phyloP scores from a whole-genome alignment of 2,113 vertebrate species.

The Corydoras maculifer region DNA sequence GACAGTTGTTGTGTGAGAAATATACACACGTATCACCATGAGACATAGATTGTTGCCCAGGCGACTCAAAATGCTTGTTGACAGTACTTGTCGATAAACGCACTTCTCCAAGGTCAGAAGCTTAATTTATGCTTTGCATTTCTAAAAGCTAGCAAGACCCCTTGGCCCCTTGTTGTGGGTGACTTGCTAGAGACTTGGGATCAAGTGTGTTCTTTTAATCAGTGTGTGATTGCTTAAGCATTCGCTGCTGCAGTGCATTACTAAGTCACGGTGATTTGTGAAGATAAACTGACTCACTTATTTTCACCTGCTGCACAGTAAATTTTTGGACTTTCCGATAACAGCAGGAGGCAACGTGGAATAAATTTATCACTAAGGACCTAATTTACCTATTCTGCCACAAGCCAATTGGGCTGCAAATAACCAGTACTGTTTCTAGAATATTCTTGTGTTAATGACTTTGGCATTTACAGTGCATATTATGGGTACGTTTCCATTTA shows the following conservation, averaged over 20 bases:
- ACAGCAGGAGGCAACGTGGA: background rate
- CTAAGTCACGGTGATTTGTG: background rate
- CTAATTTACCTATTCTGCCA: constrained; percentile 11
- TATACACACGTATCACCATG: too few species aligned
- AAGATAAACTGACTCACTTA: background rate
- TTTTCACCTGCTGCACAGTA: background rate
- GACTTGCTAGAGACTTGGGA: background rate
- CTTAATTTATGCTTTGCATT: background rate
- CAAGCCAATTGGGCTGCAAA: background rate
- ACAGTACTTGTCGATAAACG: too few species aligned
- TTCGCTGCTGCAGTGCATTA: background rate
- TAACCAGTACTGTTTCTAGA: background rate
- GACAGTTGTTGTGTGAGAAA: too few species aligned
- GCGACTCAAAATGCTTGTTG: too few species aligned
- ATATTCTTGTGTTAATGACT: background rate
- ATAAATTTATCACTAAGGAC: constrained; percentile 11
- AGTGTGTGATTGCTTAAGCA: background rate
- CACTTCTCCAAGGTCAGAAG: too few species aligned
- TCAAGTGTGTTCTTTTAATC: background rate
- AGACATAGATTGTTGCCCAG: too few species aligned
- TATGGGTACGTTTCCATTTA: too few species aligned
- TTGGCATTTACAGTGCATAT: too few species aligned
- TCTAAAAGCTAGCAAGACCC: background rate
- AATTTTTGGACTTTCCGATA: background rate
- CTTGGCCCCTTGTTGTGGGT: background rate